Conservation (phyloP, 2,113 vertebrate genomes). For the Muntiacus muntjak region DNA sequence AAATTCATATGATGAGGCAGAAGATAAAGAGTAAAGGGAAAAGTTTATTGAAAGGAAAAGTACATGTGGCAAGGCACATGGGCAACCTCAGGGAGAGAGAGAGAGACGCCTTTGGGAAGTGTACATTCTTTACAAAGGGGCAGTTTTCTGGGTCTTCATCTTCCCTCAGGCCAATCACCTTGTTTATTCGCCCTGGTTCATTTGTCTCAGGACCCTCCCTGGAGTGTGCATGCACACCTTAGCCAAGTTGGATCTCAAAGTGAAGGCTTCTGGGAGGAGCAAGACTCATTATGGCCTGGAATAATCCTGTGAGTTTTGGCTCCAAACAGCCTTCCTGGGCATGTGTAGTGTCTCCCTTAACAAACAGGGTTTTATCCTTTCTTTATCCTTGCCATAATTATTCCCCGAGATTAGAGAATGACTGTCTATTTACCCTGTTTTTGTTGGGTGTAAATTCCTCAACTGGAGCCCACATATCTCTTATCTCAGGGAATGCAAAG, state of each 20-base stretch:
- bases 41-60: not conserved
- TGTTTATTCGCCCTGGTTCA: not conserved
- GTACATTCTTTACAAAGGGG: not conserved
- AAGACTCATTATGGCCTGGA: not conserved
- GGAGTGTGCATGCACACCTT: not conserved
- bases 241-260: not conserved
- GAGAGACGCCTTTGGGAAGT: not conserved
- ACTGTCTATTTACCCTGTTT: not conserved
- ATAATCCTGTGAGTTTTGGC: not conserved
- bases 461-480: accelerated
- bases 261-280: not conserved
- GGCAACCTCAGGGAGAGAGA: not conserved
- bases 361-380: not conserved
- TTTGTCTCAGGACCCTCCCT: not conserved
- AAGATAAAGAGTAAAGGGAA: not conserved
- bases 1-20: not conserved
- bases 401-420: not conserved
- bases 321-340: not conserved
- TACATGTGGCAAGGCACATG: not conserved
- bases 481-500: not conserved
- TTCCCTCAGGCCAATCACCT: not conserved
- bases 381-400: not conserved
- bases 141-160: not conserved
- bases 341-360: not conserved
- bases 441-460: not conserved